A percentile compares a stretch with the other conserved stretches of the same genome.
Conservation (phyloP, 1,140 invertebrate genomes). For the Drosophila pseudoobscura region DNA sequence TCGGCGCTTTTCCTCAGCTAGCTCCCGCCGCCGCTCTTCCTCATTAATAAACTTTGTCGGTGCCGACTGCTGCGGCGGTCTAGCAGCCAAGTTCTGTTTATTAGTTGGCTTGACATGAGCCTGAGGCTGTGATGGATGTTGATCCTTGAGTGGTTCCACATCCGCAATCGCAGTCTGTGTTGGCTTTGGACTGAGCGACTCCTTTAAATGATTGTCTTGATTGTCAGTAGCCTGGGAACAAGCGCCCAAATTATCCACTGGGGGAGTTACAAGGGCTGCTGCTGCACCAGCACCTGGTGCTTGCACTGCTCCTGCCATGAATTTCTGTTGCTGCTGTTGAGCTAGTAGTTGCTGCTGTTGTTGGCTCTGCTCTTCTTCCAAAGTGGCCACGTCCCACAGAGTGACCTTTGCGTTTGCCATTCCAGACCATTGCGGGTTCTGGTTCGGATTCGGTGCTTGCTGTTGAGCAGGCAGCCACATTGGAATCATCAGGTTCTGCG, state of each 20-base stretch:
- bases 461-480: conserved; percentile 67
- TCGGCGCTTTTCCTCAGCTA: conserved; percentile 55
- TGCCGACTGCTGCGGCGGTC: conserved; percentile 24
- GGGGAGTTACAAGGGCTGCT: conserved; percentile 58
- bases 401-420: conserved; percentile 44
- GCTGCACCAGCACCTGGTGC: conserved; percentile 48
- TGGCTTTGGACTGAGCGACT: conserved; percentile 8
- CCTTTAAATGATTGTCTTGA: conserved; percentile 12
- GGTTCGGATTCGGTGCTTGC: conserved; percentile 13
- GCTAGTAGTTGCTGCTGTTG: conserved; percentile 83
- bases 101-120: conserved; percentile 19
- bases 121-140: background rate
- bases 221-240: conserved; percentile 34
- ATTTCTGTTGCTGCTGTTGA: conserved; percentile 64
- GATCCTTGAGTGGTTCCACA: conserved; percentile 39
- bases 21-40: conserved; percentile 62
- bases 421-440: conserved; percentile 29
- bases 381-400: conserved; percentile 58
- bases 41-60: conserved; percentile 38
- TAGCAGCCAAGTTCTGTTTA: conserved; percentile 56
- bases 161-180: conserved; percentile 17
- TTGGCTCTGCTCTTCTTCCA: conserved; percentile 83
- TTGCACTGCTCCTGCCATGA: background rate
- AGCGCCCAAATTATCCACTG: conserved; percentile 75
- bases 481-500: conserved; percentile 83